Conservation (phyloP, 2,797 vertebrate genomes). For the Acridotheres tristis region DNA sequence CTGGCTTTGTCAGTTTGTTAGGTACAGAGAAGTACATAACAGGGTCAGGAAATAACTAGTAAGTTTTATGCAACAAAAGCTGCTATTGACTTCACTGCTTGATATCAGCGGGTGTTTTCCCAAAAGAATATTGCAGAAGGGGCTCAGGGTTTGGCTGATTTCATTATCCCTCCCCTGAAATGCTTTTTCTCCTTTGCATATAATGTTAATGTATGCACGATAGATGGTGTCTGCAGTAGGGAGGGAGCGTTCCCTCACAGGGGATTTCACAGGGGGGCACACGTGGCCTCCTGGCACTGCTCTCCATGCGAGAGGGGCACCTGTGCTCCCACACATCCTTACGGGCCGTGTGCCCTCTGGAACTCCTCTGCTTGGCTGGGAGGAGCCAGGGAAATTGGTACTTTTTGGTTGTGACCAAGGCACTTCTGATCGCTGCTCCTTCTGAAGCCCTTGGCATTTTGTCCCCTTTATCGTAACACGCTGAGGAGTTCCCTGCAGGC, state of each 20-base stretch:
- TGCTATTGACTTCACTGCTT: neutral
- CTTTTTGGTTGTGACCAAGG: neutral
- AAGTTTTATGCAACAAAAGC: neutral
- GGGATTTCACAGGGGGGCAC: neutral
- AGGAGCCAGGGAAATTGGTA: neutral
- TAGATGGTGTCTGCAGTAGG: neutral
- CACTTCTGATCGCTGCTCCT: neutral
- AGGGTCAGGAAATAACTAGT: neutral
- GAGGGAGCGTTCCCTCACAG: neutral
- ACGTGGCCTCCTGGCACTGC: neutral
- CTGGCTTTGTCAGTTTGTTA: neutral
- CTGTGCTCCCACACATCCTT: neutral
- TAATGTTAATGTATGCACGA: neutral
- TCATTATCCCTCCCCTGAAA: neutral
- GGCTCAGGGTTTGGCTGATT: neutral
- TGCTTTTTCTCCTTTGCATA: neutral
- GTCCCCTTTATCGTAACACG: accelerated
- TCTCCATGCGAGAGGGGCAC: neutral
- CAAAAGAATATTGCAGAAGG: neutral
- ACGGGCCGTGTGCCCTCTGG: neutral
- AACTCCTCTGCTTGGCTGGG: neutral
- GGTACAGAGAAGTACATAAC: neutral
- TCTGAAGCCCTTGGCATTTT: neutral
- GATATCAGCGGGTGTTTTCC: neutral
- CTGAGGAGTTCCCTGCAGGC: neutral